Base-by-base conservation (phyloP, 2,797 vertebrate genomes). In the Gallinago nigripennis region DNA sequence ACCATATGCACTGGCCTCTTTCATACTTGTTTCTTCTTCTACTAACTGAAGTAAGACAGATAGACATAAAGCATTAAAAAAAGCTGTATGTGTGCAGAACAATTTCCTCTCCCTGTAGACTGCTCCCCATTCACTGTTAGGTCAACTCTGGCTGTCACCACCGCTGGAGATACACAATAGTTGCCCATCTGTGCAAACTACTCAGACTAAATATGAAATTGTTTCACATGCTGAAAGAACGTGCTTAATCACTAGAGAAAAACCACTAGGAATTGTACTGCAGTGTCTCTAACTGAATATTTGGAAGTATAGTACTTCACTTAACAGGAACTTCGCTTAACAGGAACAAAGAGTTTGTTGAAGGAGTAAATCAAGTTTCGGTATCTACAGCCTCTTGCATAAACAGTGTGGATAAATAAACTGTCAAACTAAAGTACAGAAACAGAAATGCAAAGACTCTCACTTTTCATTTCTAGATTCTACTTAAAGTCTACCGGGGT, bases 161-260 rank as follows among this genome's bases (percentile, higher is more conserved):
- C 17, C 6, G 2, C 16, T 0, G 18, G 16, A 77, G 39, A 64
- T 16, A 53, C 0, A 3, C 18, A 70, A 24, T 76, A 79, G 27
- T 3, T 50, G 25, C 45, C 61, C 41, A 6, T 48, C 73, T 28
- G 11, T 8, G 6, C 15, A n/a, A 66, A 76, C 43, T 57, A 35
- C 25, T 76, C 41, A 63, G 64, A 54, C 19, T 70, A 54, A 69
- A 87, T 1, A 1, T 10, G 16, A 65, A 85, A 82, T 9, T 28
- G 11, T 56, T 85, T 56, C 28, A 76, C 15, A 7, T 13, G 19
- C 46, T 56, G 45, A 82, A 21, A 91, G 56, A 89, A 72, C 9
- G 2, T 6, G 25, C 25, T 85, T n/a, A 69, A 84, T 30, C 24
- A 45, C 39, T 54, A 20, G 4, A 81, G 30, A 80, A 71, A 72